Evolutionary conservation across 2,113 vertebrate species (phyloP).

Genomic region (Tachysurus fulvidraco): DNA sequence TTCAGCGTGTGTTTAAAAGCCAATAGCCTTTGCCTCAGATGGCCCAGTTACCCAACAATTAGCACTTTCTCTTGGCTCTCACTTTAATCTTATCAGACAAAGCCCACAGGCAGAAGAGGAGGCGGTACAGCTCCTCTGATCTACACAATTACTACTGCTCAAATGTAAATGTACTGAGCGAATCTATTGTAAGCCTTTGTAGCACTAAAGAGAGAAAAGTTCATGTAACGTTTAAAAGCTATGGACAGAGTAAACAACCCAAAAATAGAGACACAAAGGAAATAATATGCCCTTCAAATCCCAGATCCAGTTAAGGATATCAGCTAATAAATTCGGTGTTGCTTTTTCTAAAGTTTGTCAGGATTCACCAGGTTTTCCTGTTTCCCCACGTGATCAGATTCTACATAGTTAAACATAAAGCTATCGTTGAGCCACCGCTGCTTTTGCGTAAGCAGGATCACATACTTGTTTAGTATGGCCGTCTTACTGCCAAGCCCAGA

Average conservation of each 20-base stretch:
- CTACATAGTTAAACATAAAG: background rate
- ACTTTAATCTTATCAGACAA: constrained; percentile 15
- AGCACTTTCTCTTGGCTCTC: background rate
- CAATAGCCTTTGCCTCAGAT: background rate
- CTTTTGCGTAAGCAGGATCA: constrained; percentile 56
- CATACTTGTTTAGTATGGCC: constrained; percentile 65
- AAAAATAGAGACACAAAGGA: constrained; percentile 60
- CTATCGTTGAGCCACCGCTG: background rate
- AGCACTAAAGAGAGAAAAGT: background rate
- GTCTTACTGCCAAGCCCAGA: background rate
- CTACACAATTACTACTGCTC: constrained; percentile 6
- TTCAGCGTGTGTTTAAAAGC: background rate
- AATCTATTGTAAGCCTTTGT: constrained; percentile 21
- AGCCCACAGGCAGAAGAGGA: background rate
- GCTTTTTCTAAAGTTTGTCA: background rate
- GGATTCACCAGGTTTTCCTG: background rate
- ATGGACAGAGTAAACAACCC: background rate
- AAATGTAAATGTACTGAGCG: background rate
- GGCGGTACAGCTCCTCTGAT: background rate
- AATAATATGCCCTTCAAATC: constrained; percentile 52
- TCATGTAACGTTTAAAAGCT: constrained; percentile 25
- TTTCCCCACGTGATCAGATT: background rate
- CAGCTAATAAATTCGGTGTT: constrained; percentile 52
- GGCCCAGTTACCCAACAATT: background rate
- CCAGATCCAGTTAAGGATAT: constrained; percentile 57